Base-by-base conservation (phyloP, 2,113 vertebrate species). In the Galeopterus variegatus region DNA sequence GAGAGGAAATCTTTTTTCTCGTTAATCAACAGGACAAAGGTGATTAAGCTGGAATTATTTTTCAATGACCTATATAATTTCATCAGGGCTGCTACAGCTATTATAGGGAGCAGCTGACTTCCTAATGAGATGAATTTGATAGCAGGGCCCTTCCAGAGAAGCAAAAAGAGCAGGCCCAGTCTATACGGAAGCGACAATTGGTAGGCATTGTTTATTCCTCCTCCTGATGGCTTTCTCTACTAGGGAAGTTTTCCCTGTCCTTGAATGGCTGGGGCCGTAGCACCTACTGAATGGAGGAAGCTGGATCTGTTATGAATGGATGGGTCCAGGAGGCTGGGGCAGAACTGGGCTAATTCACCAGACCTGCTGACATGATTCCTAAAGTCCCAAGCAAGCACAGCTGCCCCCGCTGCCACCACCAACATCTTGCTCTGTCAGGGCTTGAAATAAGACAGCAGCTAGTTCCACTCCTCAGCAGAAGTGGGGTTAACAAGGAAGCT, bases 11-110 rank as follows among this genome's bases (percentile, higher is more conserved):
- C 90, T 96, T 97, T 86, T 58, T 56, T 73, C 94, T 80, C 70
- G 6, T 95, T 96, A 96, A 96, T 93, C 88, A 93, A 96, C 97
- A 98, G 97, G 97, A 98, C 98, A 98, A 98, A 98, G 94, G 95
- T 96, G 98, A 98, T 99, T 99, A 99, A 67, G 90, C 76, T 33
- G 90, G 98, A 97, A 98, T 99, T 98, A 98, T 98, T 98, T 97
- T 97, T 94, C 97, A 96, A 26, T 98, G 98, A 98, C 99, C 98
- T 98, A 99, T 81, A 98, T 99, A 97, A 95, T 97, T 80, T 98
- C 96, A 95, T 88, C 96, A 81, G 96, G 24, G 81, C 80, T 90
- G 76, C 58, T 96, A n/a, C 41, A 76, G 77, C 95, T 97, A 90
- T 82, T 96, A 94, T 87, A 91, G 88, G 93, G 45, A 90, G 65